Percentiles rank a stretch among this genome's conserved stretches.
phyloP scores from a whole-genome alignment of 2,797 vertebrate genomes.

The Botia kubotai region DNA sequence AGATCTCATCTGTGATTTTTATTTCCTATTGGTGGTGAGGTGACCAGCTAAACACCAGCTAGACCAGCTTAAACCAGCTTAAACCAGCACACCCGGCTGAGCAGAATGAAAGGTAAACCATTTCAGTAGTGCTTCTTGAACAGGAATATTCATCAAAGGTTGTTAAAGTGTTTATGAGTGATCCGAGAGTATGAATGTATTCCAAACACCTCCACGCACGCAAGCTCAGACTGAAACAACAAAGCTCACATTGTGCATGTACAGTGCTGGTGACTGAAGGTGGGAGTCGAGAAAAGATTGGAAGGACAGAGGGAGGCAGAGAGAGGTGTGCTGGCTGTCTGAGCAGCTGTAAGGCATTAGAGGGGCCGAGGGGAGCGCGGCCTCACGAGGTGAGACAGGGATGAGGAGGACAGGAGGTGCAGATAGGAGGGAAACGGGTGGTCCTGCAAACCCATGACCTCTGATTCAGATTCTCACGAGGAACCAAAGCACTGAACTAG shows the following conservation, averaged over 20 bases:
- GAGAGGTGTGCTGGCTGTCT: background rate
- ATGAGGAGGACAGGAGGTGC: conserved; percentile 20
- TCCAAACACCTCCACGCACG: conserved; percentile 15
- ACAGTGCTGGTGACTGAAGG: background rate
- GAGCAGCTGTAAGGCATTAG: conserved; percentile 58
- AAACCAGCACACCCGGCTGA: background rate
- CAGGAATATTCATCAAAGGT: conserved; percentile 12
- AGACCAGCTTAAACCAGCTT: no score
- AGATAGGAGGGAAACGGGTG: conserved; percentile 12
- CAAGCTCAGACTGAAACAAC: conserved; percentile 20
- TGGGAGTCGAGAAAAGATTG: conserved; percentile 1
- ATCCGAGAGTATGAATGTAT: background rate
- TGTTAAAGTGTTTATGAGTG: conserved; percentile 37
- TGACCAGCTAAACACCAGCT: no score
- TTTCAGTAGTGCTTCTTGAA: conserved; percentile 19
- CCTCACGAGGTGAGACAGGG: conserved; percentile 14
- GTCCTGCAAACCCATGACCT: conserved; percentile 2
- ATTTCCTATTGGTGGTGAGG: no score
- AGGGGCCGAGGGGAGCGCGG: background rate
- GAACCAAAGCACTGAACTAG: background rate
- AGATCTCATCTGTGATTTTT: no score
- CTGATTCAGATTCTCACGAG: conserved; percentile 6
- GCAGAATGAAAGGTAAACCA: background rate
- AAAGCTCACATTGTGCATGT: conserved; percentile 1
- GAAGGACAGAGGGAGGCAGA: conserved; percentile 6